Percentiles rank a stretch among this genome's conserved stretches.
Evolutionary conservation across 2,113 vertebrate species (phyloP).

Genomic region (Orthochromis malagaraziensis): DNA sequence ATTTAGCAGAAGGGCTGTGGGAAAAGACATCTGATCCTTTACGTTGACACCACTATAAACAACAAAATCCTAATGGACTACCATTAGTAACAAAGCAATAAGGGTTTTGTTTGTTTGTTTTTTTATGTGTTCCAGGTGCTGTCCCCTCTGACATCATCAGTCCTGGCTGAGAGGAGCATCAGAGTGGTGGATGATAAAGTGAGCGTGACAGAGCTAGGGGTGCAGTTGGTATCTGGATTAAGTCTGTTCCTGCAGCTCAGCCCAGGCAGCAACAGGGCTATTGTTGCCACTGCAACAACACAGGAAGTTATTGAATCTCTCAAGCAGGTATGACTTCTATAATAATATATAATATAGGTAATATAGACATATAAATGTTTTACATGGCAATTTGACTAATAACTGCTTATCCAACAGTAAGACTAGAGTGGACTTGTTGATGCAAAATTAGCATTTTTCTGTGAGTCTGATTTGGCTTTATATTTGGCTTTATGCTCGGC

Average conservation of each 20-base stretch:
- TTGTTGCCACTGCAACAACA: conserved; percentile 80
- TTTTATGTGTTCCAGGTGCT: conserved; percentile 75
- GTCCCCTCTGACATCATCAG: conserved; percentile 87
- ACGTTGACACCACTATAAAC: neutral
- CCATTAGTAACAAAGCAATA: neutral
- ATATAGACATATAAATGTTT: neutral
- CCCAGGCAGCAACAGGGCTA: conserved; percentile 73
- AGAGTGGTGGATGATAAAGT: conserved; percentile 92
- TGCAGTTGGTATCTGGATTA: conserved; percentile 90
- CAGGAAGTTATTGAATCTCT: conserved; percentile 81
- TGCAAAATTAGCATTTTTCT: neutral
- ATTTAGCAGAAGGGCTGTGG: neutral
- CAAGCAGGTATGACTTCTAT: conserved; percentile 78
- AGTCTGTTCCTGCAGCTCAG: conserved; percentile 83
- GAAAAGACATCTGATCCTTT: neutral
- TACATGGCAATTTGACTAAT: neutral
- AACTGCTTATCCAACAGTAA: neutral
- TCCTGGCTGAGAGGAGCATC: conserved; percentile 89
- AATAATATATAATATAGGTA: neutral
- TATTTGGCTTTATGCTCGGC: neutral
- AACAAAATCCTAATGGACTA: neutral
- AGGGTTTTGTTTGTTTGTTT: rapidly evolving
- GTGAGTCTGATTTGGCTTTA: neutral
- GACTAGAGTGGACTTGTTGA: neutral
- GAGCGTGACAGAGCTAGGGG: conserved; percentile 84